Percentiles rank a stretch among this genome's conserved stretches.
phyloP scores from a whole-genome alignment of 2,113 vertebrate species.

The Chaenocephalus aceratus region DNA sequence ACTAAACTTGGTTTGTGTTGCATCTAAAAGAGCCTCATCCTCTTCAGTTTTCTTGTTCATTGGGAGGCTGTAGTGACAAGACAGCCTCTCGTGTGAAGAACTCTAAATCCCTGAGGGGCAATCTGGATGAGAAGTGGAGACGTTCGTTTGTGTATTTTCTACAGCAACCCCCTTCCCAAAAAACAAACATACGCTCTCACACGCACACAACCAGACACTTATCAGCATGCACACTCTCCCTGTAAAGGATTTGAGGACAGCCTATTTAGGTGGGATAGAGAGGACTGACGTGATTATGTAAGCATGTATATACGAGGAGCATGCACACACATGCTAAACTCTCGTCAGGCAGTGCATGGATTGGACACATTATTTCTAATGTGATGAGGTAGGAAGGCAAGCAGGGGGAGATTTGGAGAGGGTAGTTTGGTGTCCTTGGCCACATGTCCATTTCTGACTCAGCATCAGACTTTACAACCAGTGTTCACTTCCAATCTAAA shows the following conservation, averaged over 20 bases:
- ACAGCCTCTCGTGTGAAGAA: conserved; percentile 43
- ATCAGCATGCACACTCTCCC: conserved; percentile 76
- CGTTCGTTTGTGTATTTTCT: conserved; percentile 81
- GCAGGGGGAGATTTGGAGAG: not conserved
- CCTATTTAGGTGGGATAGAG: conserved; percentile 72
- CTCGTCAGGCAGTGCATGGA: conserved; percentile 80
- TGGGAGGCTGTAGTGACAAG: conserved; percentile 32
- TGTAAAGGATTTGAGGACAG: conserved; percentile 83
- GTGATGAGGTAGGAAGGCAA: conserved; percentile 31
- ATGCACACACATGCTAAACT: conserved; percentile 71
- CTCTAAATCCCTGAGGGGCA: conserved; percentile 54
- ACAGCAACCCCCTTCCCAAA: conserved; percentile 51
- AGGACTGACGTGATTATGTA: conserved; percentile 62
- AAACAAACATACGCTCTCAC: conserved; percentile 17
- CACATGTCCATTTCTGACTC: conserved; percentile 83
- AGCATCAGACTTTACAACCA: conserved; percentile 50
- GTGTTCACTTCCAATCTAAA: conserved; percentile 50
- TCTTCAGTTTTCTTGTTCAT: conserved; percentile 33
- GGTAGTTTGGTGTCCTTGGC: conserved; percentile 52
- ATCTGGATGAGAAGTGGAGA: conserved; percentile 62
- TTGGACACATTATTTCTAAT: conserved; percentile 38
- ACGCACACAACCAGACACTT: conserved; percentile 21
- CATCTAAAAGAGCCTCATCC: conserved; percentile 32
- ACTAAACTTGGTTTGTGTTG: conserved; percentile 32
- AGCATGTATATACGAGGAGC: conserved; percentile 62